Base-by-base conservation (phyloP, 2,888 invertebrate species). In the Leucoptera coffeella region DNA sequence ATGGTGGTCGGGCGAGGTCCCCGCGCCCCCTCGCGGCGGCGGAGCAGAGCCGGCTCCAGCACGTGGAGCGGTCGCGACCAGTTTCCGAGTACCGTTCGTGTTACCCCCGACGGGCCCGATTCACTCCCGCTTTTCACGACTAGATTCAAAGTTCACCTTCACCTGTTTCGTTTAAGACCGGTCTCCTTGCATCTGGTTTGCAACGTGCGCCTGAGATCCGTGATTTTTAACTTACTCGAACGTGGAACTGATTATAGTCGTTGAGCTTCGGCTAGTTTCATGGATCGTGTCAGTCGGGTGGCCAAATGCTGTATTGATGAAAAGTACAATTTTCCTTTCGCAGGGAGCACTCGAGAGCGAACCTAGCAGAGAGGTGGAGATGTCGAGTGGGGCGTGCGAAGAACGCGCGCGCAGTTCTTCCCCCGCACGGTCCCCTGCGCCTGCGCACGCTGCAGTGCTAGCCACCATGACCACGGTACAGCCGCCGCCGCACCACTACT, bases 391-490 rank as follows among this genome's bases (percentile, higher is more conserved):
- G 28, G 25, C 21, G 34, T 12, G 57, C 51, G 34, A 53, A 54
- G 47, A 73, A 69, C 54, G 53, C 49, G 39, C 52, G 45, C 50
- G 65, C 41, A 64, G 64, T 26, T 74, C 75, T 28, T 72, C 75
- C 31, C 58, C 61, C 21, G 55, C 62, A 35, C 53, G 73, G 30
- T 67, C 73, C 37, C 74, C 74, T 38, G 77, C 78, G 23, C 78
- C 79, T 59, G 78, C 83, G 74, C 51, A 78, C 67, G 60, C 82
- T 77, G 41, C 82, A 41, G 77, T 83, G 35, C 82, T 88, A 60
- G 73, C 89, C 38, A 85, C 87, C 37, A 88, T 87, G 45, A 89
- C 89, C 88, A 88, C 87, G 33, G 87, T 88, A 30, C 88, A 88
- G 37, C 65, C 64, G 40, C 87, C 85, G 46, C 86, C 87, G 19